A percentile compares a stretch with the other conserved stretches of the same genome.
Evolutionary conservation across 2,888 invertebrate species (phyloP).

Genomic region (Stenolophus ochropezus): DNA sequence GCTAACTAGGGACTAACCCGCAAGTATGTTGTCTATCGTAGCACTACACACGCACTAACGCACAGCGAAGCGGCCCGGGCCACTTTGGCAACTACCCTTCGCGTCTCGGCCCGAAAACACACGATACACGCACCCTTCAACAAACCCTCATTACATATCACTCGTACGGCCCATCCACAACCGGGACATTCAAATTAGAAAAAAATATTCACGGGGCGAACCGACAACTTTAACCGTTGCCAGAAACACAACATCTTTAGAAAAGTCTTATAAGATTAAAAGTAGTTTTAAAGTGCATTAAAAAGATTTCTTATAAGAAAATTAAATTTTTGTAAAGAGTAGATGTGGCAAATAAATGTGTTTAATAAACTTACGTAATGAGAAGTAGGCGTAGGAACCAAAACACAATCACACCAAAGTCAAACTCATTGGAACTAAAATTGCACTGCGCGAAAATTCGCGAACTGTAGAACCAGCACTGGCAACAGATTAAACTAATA

Average conservation of each 20-base stretch:
- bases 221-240: slow-evolving; percentile 9
- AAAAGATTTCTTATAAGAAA: slow-evolving; percentile 16
- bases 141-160: slow-evolving; percentile 52
- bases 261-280: too few relatives aligned
- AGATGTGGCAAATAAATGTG: not conserved
- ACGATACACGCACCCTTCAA: slow-evolving; percentile 26
- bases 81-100: slow-evolving; percentile 54
- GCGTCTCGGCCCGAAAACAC: slow-evolving; percentile 31
- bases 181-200: slow-evolving; percentile 9
- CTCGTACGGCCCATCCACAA: not conserved
- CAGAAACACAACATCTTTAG: too few relatives aligned
- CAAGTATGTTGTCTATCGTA: not conserved
- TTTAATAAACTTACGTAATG: not conserved
- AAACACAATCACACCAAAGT: slow-evolving; percentile 44
- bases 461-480: slow-evolving; percentile 15
- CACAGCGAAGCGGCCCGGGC: slow-evolving; percentile 49
- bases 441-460: slow-evolving; percentile 17
- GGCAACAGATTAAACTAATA: too few relatives aligned
- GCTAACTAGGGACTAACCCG: not conserved
- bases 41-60: slow-evolving; percentile 37
- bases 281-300: not conserved
- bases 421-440: slow-evolving; percentile 43
- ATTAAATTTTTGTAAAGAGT: not conserved
- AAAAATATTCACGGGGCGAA: slow-evolving; percentile 1
- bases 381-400: not conserved